Base-by-base conservation (phyloP, 2,113 vertebrate species). In the Hyperopisus bebe region DNA sequence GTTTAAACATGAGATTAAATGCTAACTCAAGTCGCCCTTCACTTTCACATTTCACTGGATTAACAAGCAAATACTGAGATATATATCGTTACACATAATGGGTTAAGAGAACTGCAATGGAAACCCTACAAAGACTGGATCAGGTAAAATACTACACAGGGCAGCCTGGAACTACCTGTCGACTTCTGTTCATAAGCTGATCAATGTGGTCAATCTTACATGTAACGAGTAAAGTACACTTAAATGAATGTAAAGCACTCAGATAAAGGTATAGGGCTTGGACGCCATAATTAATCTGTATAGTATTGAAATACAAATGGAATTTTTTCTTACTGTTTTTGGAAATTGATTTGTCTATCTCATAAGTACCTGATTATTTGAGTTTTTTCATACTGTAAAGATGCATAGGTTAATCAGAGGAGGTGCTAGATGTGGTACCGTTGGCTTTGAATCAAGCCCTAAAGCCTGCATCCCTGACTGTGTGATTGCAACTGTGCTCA, bases 1-100 rank as follows among this genome's bases (percentile, higher is more conserved):
- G 31, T 35, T 42, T 62, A 24, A 88, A 88, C 17, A 62, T 88
- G 53, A 88, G 86, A 88, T 51, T 42, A 88, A 88, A 46, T 46
- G 7, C 31, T 42, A 24, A 10, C 48, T 5, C 13, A 86, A 50
- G 5, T 4, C 3, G 2, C 44, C 53, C 86, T 42, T 42, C 42
- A 62, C 55, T n/a, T 88, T 50, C 31, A 55, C 47, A 53, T 51
- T 46, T 47, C 19, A 50, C 48, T 13, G 48, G 15, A 17, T 50
- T 21, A 88, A 10, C 5, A 58, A 27, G 24, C 39, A 35, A n/a
- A 42, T 44, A 21, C 87, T 44, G 51, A 5, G 87, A 62, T 55
- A 46, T 55, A 46, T 88, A 44, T 66, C 15, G 4, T 46, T 46
- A 44, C 21, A 58, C 17, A 31, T 10, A 58, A 10, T 58, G 31